phyloP scores from a whole-genome alignment of 92 coral and sea anemone species.

The Palythoa heliodiscus region DNA sequence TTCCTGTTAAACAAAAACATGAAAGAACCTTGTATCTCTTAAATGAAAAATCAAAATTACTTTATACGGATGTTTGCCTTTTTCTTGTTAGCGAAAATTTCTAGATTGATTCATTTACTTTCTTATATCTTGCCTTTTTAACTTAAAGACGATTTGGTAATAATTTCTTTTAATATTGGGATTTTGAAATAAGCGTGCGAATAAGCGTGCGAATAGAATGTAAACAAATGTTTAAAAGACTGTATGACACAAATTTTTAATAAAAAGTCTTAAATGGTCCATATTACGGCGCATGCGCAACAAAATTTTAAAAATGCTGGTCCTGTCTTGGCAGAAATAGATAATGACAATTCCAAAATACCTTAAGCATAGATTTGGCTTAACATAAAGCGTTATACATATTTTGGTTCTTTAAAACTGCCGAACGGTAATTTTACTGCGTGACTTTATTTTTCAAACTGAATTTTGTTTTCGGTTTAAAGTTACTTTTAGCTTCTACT shows the following conservation, averaged over 20 bases:
- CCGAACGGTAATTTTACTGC: not conserved
- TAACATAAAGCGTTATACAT: not conserved
- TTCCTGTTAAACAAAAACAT: constrained; percentile 26
- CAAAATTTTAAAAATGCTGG: not conserved
- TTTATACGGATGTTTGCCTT: constrained; percentile 35
- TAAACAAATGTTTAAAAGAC: constrained; percentile 7
- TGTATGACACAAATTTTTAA: not conserved
- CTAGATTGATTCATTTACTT: not conserved
- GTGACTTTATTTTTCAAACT: not conserved
- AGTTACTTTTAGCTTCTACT: too few relatives aligned
- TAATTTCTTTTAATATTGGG: not conserved
- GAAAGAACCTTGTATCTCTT: constrained; percentile 12
- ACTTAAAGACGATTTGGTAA: not conserved
- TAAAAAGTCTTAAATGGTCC: not conserved
- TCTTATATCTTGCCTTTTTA: not conserved
- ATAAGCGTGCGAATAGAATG: not conserved
- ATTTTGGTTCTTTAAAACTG: not conserved
- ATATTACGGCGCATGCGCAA: constrained; percentile 24
- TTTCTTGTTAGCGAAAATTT: not conserved
- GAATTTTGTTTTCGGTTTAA: not conserved
- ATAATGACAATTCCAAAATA: not conserved
- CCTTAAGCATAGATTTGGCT: not conserved
- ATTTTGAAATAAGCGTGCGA: not conserved
- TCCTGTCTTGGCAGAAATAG: not conserved
- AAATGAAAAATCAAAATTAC: constrained; percentile 16